phyloP scores from a whole-genome alignment of 2,888 invertebrate genomes.

The Arrhopalites spinosus region DNA sequence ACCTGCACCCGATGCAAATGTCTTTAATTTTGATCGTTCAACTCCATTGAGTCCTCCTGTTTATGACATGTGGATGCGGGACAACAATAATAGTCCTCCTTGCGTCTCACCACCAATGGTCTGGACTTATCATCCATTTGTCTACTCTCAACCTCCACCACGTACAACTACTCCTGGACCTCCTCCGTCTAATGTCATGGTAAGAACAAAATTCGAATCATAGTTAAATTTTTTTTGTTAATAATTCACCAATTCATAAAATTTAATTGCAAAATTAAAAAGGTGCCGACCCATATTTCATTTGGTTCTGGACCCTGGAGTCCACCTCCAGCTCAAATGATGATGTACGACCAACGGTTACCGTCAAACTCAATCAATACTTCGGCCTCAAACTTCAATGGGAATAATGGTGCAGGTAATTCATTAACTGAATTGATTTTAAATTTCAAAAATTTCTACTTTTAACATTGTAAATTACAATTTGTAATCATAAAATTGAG shows the following conservation, averaged over 20 bases:
- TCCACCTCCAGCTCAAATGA: constrained; percentile 43
- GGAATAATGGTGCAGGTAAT: constrained; percentile 18
- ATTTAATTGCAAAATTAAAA: neutral
- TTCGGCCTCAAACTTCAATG: neutral
- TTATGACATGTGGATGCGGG: constrained; percentile 50
- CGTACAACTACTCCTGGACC: constrained; percentile 37
- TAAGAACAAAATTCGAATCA: too few relatives aligned
- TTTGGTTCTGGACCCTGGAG: constrained; percentile 46
- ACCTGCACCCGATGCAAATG: constrained; percentile 10
- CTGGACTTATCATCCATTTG: constrained; percentile 53
- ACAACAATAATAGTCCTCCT: constrained; percentile 40
- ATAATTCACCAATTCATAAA: neutral
- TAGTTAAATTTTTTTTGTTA: neutral
- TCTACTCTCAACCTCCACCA: constrained; percentile 46
- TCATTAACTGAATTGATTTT: neutral
- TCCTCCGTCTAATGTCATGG: constrained; percentile 37
- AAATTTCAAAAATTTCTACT: too few relatives aligned
- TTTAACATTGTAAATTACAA: neutral
- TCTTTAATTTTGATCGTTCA: constrained; percentile 36
- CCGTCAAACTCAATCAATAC: constrained; percentile 14
- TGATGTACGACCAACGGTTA: constrained; percentile 41
- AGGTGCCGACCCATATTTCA: constrained; percentile 36
- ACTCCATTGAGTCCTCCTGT: constrained; percentile 35
- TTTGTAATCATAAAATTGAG: neutral
- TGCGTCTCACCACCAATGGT: constrained; percentile 49